Percentiles rank a stretch among this genome's conserved stretches.
Conservation (phyloP, 2,888 invertebrate species). For the Dynastes grantii region DNA sequence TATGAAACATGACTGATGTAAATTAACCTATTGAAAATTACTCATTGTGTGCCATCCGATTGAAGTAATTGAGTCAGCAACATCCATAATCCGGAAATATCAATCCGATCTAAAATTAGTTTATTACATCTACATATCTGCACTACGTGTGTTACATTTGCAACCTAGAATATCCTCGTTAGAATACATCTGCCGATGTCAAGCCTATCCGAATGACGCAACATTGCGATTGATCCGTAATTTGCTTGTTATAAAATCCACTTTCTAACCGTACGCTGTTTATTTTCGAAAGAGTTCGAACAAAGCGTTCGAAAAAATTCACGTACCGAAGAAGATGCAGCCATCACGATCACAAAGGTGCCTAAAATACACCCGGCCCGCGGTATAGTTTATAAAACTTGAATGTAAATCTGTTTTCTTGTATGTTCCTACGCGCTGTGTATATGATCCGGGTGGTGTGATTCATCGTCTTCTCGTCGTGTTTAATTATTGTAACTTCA, state of each 20-base stretch:
- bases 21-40: constrained; percentile 13
- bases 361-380: constrained; percentile 3
- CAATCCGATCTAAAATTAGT: constrained; percentile 18
- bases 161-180: not conserved
- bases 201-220: not conserved
- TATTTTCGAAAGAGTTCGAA: not conserved
- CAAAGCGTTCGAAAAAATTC: constrained; percentile 18
- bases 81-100: constrained; percentile 24
- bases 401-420: constrained; percentile 20
- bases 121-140: not conserved
- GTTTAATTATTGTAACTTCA: constrained; percentile 7
- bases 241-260: not conserved
- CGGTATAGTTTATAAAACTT: not conserved
- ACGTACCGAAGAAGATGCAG: not conserved
- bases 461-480: not conserved
- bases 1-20: not conserved
- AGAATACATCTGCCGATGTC: not conserved
- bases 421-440: not conserved
- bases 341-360: constrained; percentile 5
- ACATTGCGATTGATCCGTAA: constrained; percentile 21
- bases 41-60: not conserved
- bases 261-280: constrained; percentile 8
- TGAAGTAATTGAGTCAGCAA: not conserved
- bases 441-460: not conserved
- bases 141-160: not conserved